Conservation (phyloP, 2,797 vertebrate genomes). For the Coccyzus lansbergi region DNA sequence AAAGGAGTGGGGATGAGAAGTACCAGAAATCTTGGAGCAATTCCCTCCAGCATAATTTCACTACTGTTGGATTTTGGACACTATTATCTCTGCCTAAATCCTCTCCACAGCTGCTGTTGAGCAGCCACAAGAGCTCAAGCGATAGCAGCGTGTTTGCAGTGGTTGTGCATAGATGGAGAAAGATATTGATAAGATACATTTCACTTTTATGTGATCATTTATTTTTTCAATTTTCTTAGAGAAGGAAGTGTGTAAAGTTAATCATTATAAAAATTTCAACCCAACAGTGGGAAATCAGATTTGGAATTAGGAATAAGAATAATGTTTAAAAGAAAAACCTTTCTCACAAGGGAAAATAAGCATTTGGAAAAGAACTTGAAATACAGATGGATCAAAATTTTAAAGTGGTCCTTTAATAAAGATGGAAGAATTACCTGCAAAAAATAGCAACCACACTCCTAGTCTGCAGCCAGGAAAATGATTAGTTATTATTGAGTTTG, state of each 20-base stretch:
- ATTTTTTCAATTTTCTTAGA: background rate
- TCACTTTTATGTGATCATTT: slow-evolving; percentile 50
- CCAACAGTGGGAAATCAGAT: slow-evolving; percentile 53
- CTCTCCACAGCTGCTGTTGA: background rate
- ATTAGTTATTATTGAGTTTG: slow-evolving; percentile 76
- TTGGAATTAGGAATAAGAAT: slow-evolving; percentile 21
- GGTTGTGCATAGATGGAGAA: background rate
- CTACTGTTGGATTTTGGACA: background rate
- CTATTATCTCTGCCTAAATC: background rate
- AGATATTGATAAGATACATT: background rate
- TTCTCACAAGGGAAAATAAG: slow-evolving; percentile 68
- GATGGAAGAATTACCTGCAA: slow-evolving; percentile 50
- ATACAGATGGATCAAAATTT: slow-evolving; percentile 49
- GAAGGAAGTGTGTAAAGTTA: slow-evolving; percentile 40
- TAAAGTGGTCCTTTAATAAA: slow-evolving; percentile 53
- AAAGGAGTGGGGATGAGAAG: background rate
- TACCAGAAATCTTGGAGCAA: background rate
- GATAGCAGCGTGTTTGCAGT: background rate
- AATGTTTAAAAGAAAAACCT: slow-evolving; percentile 61
- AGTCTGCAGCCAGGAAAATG: slow-evolving; percentile 63
- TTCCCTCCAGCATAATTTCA: background rate
- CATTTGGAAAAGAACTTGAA: slow-evolving; percentile 66
- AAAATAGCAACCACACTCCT: slow-evolving; percentile 56
- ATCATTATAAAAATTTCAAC: slow-evolving; percentile 54
- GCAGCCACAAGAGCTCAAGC: background rate